A percentile compares a stretch with the other conserved stretches of the same genome.
These are phyloP conservation scores for Scolopax rusticola DNA, from an alignment of 2,797 vertebrate species.

Conservation along the genomic window DNA sequence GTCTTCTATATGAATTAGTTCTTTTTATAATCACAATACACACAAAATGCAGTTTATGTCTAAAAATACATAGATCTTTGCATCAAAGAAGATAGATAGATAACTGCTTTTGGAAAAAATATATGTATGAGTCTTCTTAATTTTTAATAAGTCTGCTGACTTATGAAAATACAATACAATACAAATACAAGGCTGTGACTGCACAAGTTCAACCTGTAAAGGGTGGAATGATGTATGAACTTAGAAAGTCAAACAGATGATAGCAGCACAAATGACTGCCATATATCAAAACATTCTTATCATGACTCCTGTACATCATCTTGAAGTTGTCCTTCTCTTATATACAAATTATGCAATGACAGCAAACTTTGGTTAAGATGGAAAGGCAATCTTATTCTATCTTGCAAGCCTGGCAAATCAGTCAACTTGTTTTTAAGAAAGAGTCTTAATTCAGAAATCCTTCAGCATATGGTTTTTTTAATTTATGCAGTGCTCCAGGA, in stretches of 20 bases:
- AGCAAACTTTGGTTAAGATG: not conserved
- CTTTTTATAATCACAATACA: not conserved
- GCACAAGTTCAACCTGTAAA: not conserved
- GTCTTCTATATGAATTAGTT: not conserved
- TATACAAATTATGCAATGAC: not conserved
- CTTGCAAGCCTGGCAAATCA: slow-evolving; percentile 2
- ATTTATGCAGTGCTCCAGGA: not conserved
- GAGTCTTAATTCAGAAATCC: not conserved
- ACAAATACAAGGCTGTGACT: not conserved
- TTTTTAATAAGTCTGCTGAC: not conserved
- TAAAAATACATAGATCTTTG: not conserved
- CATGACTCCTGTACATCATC: not conserved
- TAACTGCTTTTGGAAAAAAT: not conserved
- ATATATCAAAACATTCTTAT: not conserved
- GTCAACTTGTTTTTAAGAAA: not conserved
- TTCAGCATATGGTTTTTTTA: not conserved
- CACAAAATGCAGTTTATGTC: not conserved
- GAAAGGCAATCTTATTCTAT: slow-evolving; percentile 4
- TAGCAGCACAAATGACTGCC: not conserved
- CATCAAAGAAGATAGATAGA: not conserved
- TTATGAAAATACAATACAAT: not conserved
- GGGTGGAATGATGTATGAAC: not conserved
- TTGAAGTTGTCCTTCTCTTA: not conserved
- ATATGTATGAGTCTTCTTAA: not conserved
- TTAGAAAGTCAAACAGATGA: slow-evolving; percentile 2